These are phyloP conservation scores for Liolophura sinensis DNA, from an alignment of 1,140 invertebrate genomes.

Conservation along the genomic window DNA sequence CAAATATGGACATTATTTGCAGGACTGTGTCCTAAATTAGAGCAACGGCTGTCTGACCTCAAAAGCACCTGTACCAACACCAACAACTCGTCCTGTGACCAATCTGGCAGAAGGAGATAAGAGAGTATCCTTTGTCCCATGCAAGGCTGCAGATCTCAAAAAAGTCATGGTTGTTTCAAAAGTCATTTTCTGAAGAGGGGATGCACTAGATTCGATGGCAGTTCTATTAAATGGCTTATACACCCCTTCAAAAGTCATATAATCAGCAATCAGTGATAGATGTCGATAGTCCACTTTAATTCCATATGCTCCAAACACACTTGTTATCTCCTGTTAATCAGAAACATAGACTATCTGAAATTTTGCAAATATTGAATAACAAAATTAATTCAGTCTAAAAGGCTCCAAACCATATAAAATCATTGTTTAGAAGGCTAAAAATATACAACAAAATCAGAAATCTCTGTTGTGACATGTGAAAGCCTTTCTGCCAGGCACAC, in stretches of 20 bases:
- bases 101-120: slow-evolving; percentile 86
- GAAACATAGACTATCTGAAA: slow-evolving; percentile 15
- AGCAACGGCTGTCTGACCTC: slow-evolving; percentile 56
- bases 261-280: slow-evolving; percentile 91
- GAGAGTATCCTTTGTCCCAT: slow-evolving; percentile 73
- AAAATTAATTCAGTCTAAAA: too few species aligned
- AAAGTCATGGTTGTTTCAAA: slow-evolving; percentile 93
- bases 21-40: too few species aligned
- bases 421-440: too few species aligned
- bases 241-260: slow-evolving; percentile 94
- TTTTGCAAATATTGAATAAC: neutral
- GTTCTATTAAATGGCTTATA: slow-evolving; percentile 88
- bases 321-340: slow-evolving; percentile 75
- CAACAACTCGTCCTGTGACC: slow-evolving; percentile 81
- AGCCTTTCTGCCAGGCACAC: too few species aligned
- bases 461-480: too few species aligned
- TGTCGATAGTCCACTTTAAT: slow-evolving; percentile 94
- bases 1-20: too few species aligned
- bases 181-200: slow-evolving; percentile 96
- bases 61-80: slow-evolving; percentile 85
- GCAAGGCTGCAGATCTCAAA: slow-evolving; percentile 77
- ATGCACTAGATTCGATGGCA: slow-evolving; percentile 85
- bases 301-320: slow-evolving; percentile 94
- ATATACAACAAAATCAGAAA: too few species aligned
- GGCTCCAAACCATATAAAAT: too few species aligned